Conservation (phyloP, 1,140 invertebrate species). For the Camponotus floridanus region DNA sequence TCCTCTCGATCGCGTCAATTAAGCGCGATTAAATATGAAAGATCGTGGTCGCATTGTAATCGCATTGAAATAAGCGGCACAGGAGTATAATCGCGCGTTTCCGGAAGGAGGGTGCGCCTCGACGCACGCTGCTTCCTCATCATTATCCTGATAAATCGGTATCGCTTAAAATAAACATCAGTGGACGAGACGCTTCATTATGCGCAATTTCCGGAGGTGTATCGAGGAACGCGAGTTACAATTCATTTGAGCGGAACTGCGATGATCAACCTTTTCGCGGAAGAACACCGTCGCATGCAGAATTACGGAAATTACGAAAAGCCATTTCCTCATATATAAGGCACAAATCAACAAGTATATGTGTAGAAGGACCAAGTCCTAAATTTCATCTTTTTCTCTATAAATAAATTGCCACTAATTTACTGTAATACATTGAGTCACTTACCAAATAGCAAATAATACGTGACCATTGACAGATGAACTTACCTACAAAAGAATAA, state of each 20-base stretch:
- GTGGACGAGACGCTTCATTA: conserved; percentile 38
- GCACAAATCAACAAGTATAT: not conserved
- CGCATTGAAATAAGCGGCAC: conserved; percentile 22
- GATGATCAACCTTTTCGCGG: conserved; percentile 32
- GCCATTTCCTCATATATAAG: conserved; percentile 18
- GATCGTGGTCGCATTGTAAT: conserved; percentile 30
- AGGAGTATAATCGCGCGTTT: conserved; percentile 39
- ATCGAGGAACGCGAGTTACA: conserved; percentile 49
- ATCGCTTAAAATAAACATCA: conserved; percentile 59
- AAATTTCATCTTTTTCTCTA: not conserved
- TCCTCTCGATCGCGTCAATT: conserved; percentile 4
- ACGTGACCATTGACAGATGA: not conserved
- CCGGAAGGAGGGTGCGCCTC: conserved; percentile 36
- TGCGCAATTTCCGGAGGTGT: conserved; percentile 40
- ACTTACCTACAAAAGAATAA: conserved; percentile 24
- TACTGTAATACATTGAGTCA: not conserved
- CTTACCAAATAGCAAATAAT: not conserved
- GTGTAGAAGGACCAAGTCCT: not conserved
- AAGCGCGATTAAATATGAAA: conserved; percentile 27
- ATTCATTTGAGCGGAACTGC: conserved; percentile 44
- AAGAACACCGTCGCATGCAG: conserved; percentile 23
- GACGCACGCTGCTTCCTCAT: conserved; percentile 27
- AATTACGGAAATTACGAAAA: conserved; percentile 50
- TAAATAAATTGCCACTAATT: not conserved
- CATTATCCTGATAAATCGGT: conserved; percentile 54